Evolutionary conservation across 2,797 vertebrate genomes (phyloP).

Genomic region (Simalia tracyae): DNA sequence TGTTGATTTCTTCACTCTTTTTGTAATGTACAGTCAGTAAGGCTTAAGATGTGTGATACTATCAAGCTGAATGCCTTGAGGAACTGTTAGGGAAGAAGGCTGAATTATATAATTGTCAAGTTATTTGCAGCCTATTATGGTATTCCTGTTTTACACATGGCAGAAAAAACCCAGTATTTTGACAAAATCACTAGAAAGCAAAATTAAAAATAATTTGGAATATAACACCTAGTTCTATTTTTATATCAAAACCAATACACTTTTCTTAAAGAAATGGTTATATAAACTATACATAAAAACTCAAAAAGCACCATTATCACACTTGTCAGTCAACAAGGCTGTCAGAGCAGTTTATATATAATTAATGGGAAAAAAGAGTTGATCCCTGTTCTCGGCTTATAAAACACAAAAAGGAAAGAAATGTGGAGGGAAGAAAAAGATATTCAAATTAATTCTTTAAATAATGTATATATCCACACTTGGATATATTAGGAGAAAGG

Average conservation of each 20-base stretch:
- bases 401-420: not conserved
- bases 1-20: not conserved
- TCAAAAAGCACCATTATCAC: not conserved
- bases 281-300: not conserved
- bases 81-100: not conserved
- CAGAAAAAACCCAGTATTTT: not conserved
- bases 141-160: not conserved
- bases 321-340: not conserved
- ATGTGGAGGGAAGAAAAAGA: not conserved
- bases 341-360: not conserved
- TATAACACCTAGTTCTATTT: slow-evolving; percentile 4
- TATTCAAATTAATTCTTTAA: not conserved
- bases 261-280: not conserved
- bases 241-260: not conserved
- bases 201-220: not conserved
- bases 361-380: not conserved
- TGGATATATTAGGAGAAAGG: not conserved
- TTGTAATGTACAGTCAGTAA: not conserved
- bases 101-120: not conserved
- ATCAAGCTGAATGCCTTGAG: not conserved
- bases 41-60: not conserved
- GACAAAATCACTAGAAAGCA: not conserved
- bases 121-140: not conserved
- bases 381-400: not conserved
- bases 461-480: too few relatives aligned